These are phyloP conservation scores for Genyomyrus donnyi DNA, from an alignment of 2,113 vertebrate genomes.

Conservation along the genomic window DNA sequence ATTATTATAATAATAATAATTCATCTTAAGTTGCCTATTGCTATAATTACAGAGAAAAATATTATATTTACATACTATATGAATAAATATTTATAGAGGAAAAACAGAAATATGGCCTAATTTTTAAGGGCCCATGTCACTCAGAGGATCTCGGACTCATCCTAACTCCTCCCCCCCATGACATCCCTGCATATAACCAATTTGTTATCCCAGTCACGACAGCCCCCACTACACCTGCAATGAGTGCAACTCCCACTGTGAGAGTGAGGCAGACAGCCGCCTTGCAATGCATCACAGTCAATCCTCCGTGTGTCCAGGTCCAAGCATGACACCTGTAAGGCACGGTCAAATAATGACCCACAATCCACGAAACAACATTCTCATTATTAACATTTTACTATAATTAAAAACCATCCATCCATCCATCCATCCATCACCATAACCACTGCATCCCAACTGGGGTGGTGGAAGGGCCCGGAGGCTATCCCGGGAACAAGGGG, in stretches of 20 bases:
- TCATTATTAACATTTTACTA: neutral
- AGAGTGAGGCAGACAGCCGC: constrained; percentile 46
- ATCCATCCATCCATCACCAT: no score
- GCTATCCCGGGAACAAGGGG: no score
- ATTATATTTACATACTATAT: neutral
- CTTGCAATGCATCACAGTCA: constrained; percentile 52
- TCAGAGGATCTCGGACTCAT: neutral
- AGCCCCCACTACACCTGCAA: constrained; percentile 51
- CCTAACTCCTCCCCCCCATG: neutral
- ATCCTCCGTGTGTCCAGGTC: constrained; percentile 56
- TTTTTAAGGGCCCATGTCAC: neutral
- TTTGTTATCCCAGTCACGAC: neutral
- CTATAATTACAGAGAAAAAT: neutral
- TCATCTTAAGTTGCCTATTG: neutral
- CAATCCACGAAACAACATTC: neutral
- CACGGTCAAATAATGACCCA: neutral
- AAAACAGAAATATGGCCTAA: neutral
- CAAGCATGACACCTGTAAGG: neutral
- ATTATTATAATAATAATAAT: neutral
- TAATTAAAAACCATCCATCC: neutral
- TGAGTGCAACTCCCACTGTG: constrained; percentile 50
- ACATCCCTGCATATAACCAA: neutral
- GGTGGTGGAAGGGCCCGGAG: no score
- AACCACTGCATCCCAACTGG: no score
- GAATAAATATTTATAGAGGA: neutral